phyloP scores from a whole-genome alignment of 1,140 invertebrate species.

The Caerostris darwini region DNA sequence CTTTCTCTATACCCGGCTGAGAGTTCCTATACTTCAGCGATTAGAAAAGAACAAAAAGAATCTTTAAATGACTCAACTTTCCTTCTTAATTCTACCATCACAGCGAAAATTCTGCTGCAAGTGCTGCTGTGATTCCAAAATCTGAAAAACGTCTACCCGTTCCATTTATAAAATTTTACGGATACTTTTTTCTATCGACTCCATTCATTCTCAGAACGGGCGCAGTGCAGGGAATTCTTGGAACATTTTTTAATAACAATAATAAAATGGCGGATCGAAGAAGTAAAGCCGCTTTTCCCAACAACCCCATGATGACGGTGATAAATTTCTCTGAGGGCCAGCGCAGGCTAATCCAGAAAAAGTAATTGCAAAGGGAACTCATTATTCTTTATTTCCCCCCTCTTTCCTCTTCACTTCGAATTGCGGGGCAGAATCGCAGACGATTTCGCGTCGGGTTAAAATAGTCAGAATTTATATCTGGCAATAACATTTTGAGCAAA shows the following conservation, averaged over 20 bases:
- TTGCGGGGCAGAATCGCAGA: neutral
- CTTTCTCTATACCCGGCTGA: too few species aligned
- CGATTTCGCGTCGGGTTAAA: slow-evolving; percentile 16
- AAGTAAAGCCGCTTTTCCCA: neutral
- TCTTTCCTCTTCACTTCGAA: neutral
- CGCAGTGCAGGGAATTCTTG: neutral
- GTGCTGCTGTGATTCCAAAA: too few species aligned
- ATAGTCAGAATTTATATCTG: slow-evolving; percentile 27
- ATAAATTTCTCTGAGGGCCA: neutral
- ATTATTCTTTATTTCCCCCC: neutral
- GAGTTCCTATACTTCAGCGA: too few species aligned
- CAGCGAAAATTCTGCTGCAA: too few species aligned
- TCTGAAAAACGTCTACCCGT: too few species aligned
- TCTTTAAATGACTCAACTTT: too few species aligned
- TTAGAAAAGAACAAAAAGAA: too few species aligned
- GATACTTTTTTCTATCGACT: too few species aligned
- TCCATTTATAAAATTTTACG: too few species aligned
- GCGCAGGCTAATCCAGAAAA: neutral
- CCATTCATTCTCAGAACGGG: too few species aligned
- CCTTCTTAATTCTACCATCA: too few species aligned
- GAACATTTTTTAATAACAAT: neutral
- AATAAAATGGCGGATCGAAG: neutral
- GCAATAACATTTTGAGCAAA: slow-evolving; percentile 16
- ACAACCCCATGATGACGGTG: neutral
- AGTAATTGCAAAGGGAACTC: neutral